Evolutionary conservation across 2,888 invertebrate species (phyloP), one percentile per base, ranked within the genome.

Genomic region (Rhodophaea formosa): DNA sequence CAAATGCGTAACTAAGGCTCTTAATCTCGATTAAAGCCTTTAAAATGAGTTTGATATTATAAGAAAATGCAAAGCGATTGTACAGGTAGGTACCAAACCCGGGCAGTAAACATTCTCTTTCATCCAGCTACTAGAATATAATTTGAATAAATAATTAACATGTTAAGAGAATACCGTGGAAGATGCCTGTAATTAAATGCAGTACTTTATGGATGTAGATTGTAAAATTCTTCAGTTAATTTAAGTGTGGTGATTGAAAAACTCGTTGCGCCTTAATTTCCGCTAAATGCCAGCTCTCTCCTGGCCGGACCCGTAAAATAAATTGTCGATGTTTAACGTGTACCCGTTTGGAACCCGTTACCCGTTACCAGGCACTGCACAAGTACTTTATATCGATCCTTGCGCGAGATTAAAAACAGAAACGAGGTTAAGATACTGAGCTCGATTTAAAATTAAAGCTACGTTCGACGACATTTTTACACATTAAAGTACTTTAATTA

Each of bases 361-460:
- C 32, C 58, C 57, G 58, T 60, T 58, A 56, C 39, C 14, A n/a
- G 15, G 17, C 16, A 23, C 49, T 7, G 14, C 23, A 35, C 23
- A 39, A 35, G 17, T 49, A 49, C 32, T 56, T 45, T 58, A 58
- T 57, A 58, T 54, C 16, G 57, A 52, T 53, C 35, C 53, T 53
- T 51, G 39, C 16, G 45, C 46, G 29, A 56, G 56, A 58, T 63
- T 57, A 58, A 49, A 35, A 32, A 17, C 44, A 30, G 43, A 55
- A 67, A 66, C 43, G 67, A 70, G 69, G 69, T 71, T 71, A 67
- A 63, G 60, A 64, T 60, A 64, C 56, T 56, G 44, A 46, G 53
- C 44, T 49, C 35, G 30, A 56, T 58, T 58, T 53, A 16, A 59
- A 54, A 57, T 61, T 55, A 39, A 46, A 39, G 16, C 42, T 45